These are phyloP conservation scores for Mesocentrotus franciscanus DNA, from an alignment of 53 echinoderm and acorn worm genomes.

Conservation along the genomic window DNA sequence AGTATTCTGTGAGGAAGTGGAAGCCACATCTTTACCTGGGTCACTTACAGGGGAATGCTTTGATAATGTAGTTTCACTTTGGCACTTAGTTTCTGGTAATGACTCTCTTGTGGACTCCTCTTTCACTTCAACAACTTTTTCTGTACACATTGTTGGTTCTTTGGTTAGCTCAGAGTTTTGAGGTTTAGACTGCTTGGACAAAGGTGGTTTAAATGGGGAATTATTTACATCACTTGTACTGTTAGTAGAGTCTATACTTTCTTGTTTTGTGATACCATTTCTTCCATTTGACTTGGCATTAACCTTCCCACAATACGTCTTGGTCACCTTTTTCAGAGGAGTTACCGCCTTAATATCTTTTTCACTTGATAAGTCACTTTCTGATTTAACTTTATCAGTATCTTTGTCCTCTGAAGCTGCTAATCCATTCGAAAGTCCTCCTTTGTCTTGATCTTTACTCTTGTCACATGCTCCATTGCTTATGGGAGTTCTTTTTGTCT, in stretches of 20 bases:
- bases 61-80: slow-evolving; percentile 26
- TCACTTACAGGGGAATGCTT: slow-evolving; percentile 62
- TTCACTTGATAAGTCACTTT: slow-evolving; percentile 20
- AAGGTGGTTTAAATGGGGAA: slow-evolving; percentile 49
- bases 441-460: slow-evolving; percentile 11
- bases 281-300: slow-evolving; percentile 49
- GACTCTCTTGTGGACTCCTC: neutral
- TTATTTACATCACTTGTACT: slow-evolving; percentile 33
- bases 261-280: neutral
- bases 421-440: slow-evolving; percentile 46
- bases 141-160: slow-evolving; percentile 35
- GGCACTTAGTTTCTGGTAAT: slow-evolving; percentile 64
- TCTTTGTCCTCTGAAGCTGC: slow-evolving; percentile 22
- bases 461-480: slow-evolving; percentile 9
- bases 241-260: slow-evolving; percentile 9
- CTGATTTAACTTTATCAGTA: neutral
- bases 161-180: slow-evolving; percentile 56
- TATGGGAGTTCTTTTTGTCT: slow-evolving; percentile 29
- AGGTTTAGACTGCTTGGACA: slow-evolving; percentile 23
- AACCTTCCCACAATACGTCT: slow-evolving; percentile 73
- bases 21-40: slow-evolving; percentile 28
- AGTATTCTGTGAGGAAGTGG: slow-evolving; percentile 30
- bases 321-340: slow-evolving; percentile 67
- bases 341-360: slow-evolving; percentile 7
- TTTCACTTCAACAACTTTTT: slow-evolving; percentile 14